Conservation (phyloP, 2,888 invertebrate species). For the Mythimna lalbum region DNA sequence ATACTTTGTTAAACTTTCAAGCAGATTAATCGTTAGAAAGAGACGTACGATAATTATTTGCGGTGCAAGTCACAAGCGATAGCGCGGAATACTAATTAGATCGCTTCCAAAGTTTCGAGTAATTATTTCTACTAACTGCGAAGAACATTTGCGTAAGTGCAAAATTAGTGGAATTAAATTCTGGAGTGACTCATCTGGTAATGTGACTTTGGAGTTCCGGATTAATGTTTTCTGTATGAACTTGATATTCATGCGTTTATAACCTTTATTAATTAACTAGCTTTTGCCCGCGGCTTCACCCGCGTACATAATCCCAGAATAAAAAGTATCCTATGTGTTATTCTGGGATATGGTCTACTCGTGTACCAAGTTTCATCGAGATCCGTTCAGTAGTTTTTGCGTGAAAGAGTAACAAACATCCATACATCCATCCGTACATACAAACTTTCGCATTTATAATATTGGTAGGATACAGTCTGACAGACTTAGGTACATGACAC, state of each 20-base stretch:
- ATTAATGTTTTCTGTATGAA: conserved; percentile 13
- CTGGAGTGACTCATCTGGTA: conserved; percentile 30
- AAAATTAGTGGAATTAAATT: conserved; percentile 46
- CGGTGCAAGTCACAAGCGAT: conserved; percentile 38
- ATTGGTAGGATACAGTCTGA: too few species aligned
- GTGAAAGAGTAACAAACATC: too few species aligned
- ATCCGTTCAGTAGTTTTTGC: too few species aligned
- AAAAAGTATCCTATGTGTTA: too few species aligned
- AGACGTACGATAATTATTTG: conserved; percentile 64
- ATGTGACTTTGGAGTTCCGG: conserved; percentile 4
- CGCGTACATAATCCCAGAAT: too few species aligned
- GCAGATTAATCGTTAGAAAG: conserved; percentile 77
- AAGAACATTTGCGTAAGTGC: conserved; percentile 43
- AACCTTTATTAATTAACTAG: too few species aligned
- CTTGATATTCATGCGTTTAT: not conserved
- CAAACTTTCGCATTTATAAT: too few species aligned
- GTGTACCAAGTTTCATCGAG: too few species aligned
- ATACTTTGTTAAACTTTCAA: conserved; percentile 80
- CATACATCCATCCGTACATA: too few species aligned
- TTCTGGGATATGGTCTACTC: too few species aligned
- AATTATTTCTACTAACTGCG: conserved; percentile 25
- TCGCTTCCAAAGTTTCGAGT: conserved; percentile 33
- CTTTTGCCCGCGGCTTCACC: too few species aligned
- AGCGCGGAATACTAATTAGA: conserved; percentile 47
- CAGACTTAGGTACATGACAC: too few species aligned